A percentile compares a stretch with the other conserved stretches of the same genome.
phyloP scores from a whole-genome alignment of 2,797 vertebrate genomes.

The Halcyon leucocephala region DNA sequence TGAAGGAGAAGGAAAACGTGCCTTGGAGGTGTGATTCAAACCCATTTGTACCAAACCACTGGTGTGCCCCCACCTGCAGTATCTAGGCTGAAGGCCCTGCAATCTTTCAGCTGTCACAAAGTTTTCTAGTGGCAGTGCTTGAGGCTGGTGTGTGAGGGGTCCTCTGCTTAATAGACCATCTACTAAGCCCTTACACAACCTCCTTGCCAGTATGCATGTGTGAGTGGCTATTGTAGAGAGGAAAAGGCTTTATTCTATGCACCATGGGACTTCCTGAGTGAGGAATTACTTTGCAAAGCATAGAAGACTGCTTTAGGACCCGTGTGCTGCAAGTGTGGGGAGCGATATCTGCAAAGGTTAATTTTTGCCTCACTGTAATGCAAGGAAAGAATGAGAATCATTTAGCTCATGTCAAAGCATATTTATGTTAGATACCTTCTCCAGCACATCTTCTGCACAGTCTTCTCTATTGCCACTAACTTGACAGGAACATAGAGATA shows the following conservation, averaged over 20 bases:
- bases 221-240: not conserved
- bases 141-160: not conserved
- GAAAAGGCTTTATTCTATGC: not conserved
- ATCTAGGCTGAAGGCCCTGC: not conserved
- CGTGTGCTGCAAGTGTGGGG: not conserved
- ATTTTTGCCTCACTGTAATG: not conserved
- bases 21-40: not conserved
- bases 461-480: not conserved
- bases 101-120: not conserved
- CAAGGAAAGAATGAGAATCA: not conserved
- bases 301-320: not conserved
- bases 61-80: not conserved
- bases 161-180: not conserved
- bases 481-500: not conserved
- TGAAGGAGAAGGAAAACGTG: not conserved
- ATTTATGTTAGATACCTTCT: not conserved
- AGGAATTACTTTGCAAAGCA: not conserved
- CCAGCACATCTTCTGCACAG: not conserved
- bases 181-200: not conserved
- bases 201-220: accelerated
- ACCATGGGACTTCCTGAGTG: not conserved
- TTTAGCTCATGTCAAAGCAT: not conserved
- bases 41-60: not conserved
- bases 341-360: not conserved
- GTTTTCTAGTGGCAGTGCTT: not conserved